These are phyloP conservation scores for Mormyrus proboscirostris DNA, from an alignment of 2,797 vertebrate genomes.

Conservation along the genomic window DNA sequence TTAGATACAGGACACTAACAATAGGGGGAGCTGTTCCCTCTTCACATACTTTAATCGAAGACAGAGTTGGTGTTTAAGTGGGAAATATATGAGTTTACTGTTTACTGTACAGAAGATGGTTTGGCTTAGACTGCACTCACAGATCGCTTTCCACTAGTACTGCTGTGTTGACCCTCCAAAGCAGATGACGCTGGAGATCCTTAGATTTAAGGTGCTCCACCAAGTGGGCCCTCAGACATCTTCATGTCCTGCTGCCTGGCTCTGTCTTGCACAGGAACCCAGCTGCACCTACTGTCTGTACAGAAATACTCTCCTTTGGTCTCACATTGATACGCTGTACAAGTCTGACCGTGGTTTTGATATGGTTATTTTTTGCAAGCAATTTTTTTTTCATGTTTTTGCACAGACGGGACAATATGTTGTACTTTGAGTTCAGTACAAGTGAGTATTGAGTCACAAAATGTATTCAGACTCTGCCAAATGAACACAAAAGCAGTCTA, in stretches of 20 bases:
- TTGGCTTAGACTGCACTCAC: not conserved
- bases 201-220: not conserved
- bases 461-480: not conserved
- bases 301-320: not conserved
- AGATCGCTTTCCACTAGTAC: not conserved
- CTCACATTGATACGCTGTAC: not conserved
- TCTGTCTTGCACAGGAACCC: not conserved
- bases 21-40: not conserved
- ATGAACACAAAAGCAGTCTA: not conserved
- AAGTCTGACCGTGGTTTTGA: not conserved
- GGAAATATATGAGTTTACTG: not conserved
- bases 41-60: not conserved
- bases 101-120: not conserved
- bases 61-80: not conserved
- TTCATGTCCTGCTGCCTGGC: not conserved
- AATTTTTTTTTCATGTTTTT: not conserved
- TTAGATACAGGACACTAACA: not conserved
- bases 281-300: not conserved
- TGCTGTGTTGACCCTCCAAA: not conserved
- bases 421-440: not conserved
- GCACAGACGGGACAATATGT: not conserved
- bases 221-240: not conserved
- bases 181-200: not conserved
- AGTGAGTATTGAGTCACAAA: not conserved
- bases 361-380: not conserved